Percentiles rank a stretch among this genome's conserved stretches.
Evolutionary conservation across 2,113 vertebrate species (phyloP).

Genomic region (Daboia siamensis): DNA sequence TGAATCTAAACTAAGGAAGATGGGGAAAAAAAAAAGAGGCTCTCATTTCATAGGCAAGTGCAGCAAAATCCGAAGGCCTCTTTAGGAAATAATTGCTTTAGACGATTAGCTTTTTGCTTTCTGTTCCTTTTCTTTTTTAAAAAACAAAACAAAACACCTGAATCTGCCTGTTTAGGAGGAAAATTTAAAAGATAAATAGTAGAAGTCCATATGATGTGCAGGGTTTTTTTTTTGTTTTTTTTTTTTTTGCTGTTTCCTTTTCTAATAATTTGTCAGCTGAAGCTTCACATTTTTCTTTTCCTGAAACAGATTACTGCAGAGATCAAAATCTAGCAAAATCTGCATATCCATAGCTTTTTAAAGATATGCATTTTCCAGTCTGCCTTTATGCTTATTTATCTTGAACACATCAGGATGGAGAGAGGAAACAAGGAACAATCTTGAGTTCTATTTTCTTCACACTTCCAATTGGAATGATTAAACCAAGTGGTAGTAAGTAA

Average conservation of each 20-base stretch:
- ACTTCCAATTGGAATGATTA: constrained; percentile 57
- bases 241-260: constrained; percentile 22
- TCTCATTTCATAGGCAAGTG: neutral
- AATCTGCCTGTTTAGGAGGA: constrained; percentile 9
- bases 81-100: constrained; percentile 20
- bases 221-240: neutral
- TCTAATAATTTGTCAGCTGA: constrained; percentile 27
- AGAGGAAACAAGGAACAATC: constrained; percentile 46
- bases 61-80: constrained; percentile 7
- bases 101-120: neutral
- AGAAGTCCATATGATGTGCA: neutral
- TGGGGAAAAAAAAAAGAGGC: neutral
- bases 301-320: constrained; percentile 18
- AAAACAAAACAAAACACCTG: too few species aligned
- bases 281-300: constrained; percentile 36
- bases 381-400: constrained; percentile 42
- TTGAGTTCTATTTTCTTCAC: constrained; percentile 35
- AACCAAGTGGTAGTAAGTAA: constrained; percentile 33
- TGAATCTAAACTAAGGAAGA: constrained; percentile 29
- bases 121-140: neutral
- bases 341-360: neutral
- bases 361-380: constrained; percentile 1
- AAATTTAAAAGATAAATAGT: constrained; percentile 30
- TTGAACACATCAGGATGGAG: constrained; percentile 36
- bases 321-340: constrained; percentile 30